Evolutionary conservation across 2,113 vertebrate genomes (phyloP).

Genomic region (Rhabdomys dilectus): DNA sequence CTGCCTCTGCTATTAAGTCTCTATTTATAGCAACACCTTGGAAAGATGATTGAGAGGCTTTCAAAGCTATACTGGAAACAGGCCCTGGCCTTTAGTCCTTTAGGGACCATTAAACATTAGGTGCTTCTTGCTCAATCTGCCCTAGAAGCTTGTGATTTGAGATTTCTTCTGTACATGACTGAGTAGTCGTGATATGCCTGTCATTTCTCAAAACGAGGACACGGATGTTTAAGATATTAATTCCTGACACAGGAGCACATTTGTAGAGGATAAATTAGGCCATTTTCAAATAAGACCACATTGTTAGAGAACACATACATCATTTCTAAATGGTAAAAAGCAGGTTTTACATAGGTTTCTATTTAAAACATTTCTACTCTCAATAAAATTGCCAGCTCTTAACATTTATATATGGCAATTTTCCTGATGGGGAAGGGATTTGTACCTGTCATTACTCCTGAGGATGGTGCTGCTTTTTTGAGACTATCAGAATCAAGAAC

Average conservation of each 20-base stretch:
- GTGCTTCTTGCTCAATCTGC: neutral
- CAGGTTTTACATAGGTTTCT: neutral
- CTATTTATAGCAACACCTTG: neutral
- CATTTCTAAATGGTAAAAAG: conserved; percentile 29
- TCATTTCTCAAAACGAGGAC: neutral
- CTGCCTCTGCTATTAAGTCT: neutral
- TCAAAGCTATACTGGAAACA: conserved; percentile 39
- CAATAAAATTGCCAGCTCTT: neutral
- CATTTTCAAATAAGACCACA: conserved; percentile 44
- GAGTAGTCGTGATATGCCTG: neutral
- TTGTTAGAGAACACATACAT: conserved; percentile 30
- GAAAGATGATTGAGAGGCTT: conserved; percentile 31
- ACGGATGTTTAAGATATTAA: conserved; percentile 32
- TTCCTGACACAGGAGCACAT: neutral
- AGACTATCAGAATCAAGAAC: neutral
- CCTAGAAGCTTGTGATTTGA: neutral
- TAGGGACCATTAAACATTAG: neutral
- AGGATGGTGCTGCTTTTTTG: neutral
- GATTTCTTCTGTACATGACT: neutral
- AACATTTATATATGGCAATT: conserved; percentile 13
- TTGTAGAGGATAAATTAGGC: neutral
- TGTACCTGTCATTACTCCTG: neutral
- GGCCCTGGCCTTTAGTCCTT: neutral
- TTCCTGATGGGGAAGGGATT: neutral
- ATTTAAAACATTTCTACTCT: conserved; percentile 1